A percentile compares a stretch with the other conserved stretches of the same genome.
These are phyloP conservation scores for Poecilus cupreus DNA, from an alignment of 2,888 invertebrate species.

Conservation along the genomic window DNA sequence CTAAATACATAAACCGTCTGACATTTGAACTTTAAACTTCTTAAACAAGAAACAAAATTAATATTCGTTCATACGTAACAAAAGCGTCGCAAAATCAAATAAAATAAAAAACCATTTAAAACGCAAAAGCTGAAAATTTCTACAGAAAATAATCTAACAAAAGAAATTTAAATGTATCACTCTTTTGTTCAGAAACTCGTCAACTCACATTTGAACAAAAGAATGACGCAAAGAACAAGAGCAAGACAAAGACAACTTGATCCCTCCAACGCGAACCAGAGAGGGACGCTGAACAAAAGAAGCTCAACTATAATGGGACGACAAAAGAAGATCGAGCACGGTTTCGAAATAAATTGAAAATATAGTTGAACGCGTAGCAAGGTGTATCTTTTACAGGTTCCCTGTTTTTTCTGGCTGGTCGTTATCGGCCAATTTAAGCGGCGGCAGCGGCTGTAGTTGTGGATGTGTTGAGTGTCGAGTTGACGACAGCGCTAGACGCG, in stretches of 20 bases:
- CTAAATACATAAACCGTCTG: neutral
- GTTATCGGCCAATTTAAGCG: slow-evolving; percentile 64
- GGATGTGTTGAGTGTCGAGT: no score
- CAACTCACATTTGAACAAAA: slow-evolving; percentile 33
- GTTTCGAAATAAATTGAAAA: slow-evolving; percentile 63
- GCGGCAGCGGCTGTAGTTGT: neutral
- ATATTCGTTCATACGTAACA: slow-evolving; percentile 17
- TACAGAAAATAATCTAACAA: slow-evolving; percentile 22
- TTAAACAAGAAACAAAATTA: slow-evolving; percentile 18
- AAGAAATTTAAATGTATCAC: slow-evolving; percentile 38
- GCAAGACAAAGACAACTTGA: neutral
- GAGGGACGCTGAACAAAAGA: slow-evolving; percentile 35
- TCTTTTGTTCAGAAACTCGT: slow-evolving; percentile 38
- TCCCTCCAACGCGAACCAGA: neutral
- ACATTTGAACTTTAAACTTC: slow-evolving; percentile 9
- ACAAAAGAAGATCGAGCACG: slow-evolving; percentile 58
- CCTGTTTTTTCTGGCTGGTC: slow-evolving; percentile 61
- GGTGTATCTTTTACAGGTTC: slow-evolving; percentile 63
- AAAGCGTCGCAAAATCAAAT: slow-evolving; percentile 15
- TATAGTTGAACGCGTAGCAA: slow-evolving; percentile 60
- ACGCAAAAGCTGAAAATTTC: slow-evolving; percentile 28
- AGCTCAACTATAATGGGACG: slow-evolving; percentile 58
- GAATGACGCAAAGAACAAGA: slow-evolving; percentile 27
- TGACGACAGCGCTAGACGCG: slow-evolving; percentile 15
- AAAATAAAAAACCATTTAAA: slow-evolving; percentile 26